These are phyloP conservation scores for Eufriesea mexicana DNA, from an alignment of 1,140 invertebrate species.

Conservation along the genomic window DNA sequence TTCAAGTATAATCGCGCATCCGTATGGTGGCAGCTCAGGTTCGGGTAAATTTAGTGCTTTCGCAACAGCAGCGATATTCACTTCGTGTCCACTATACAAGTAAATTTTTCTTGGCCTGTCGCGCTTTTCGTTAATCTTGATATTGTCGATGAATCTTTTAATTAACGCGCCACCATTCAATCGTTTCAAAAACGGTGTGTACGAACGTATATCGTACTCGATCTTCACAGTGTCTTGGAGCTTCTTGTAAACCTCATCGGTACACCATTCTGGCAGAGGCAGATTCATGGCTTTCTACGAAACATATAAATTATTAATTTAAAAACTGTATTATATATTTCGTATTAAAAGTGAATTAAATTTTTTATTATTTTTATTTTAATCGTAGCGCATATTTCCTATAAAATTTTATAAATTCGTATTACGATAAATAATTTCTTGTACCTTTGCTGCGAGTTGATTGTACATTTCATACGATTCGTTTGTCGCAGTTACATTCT, in stretches of 20 bases:
- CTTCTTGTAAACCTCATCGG: conserved; percentile 82
- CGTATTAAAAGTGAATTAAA: too few species aligned
- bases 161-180: conserved; percentile 83
- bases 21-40: conserved; percentile 82
- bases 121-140: conserved; percentile 11
- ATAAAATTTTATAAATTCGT: neutral
- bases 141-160: conserved; percentile 59
- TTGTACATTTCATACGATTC: conserved; percentile 80
- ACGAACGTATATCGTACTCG: conserved; percentile 83
- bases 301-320: neutral
- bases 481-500: conserved; percentile 77
- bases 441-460: conserved; percentile 81
- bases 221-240: conserved; percentile 80
- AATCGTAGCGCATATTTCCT: too few species aligned
- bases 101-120: conserved; percentile 81
- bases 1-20: conserved; percentile 79
- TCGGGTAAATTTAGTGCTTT: conserved; percentile 85
- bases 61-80: conserved; percentile 86
- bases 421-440: neutral
- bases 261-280: conserved; percentile 84
- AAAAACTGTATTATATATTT: neutral
- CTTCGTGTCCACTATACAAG: conserved; percentile 87
- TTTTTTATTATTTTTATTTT: too few species aligned
- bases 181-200: conserved; percentile 83
- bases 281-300: conserved; percentile 82